Base-by-base conservation (phyloP, 2,113 vertebrate genomes). In the Rhea pennata region DNA sequence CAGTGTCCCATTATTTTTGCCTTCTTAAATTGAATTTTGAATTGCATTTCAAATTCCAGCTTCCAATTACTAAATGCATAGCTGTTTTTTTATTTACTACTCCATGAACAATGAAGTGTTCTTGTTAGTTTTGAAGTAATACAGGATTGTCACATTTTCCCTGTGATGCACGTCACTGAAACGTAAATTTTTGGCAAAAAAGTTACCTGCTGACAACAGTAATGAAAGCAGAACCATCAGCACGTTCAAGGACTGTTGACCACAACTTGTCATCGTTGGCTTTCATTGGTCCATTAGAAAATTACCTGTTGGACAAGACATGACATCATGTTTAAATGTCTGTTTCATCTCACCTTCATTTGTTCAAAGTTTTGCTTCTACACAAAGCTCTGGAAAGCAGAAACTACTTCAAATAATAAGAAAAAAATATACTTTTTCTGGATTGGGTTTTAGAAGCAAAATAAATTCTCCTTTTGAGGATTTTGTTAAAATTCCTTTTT, bases 211-310 rank as follows among this genome's bases (percentile, higher is more conserved):
- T 31, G 99, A 98, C 86, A 98, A 98, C 95, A 99, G 98, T 95
- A 99, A 97, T 10, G 98, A 98, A 94, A 99, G 98, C 87, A 99
- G 96, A 96, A 99, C 96, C 71, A 98, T 98, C 97, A 99, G 98
- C 98, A 98, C 98, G 96, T 99, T 99, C 98, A 99, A 96, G 98
- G 98, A 98, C 98, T 98, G 99, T 95, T 97, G 98, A 98, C 98
- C 98, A 98, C 98, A 99, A 98, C 98, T 98, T 98, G 98, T 99
- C 99, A 99, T 99, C 98, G 97, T 99, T 98, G 97, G 98, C 98
- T 98, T 97, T 99, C 99, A 99, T 99, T 74, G 96, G 87, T 95
- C 98, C 89, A 97, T 97, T 93, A 96, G 96, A 93, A 95, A 96
- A 97, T 98, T 88, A 97, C 96, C 98, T 98, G 95, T 54, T 62